Conservation (phyloP, 2,888 invertebrate species). For the Plemyria rubiginata region DNA sequence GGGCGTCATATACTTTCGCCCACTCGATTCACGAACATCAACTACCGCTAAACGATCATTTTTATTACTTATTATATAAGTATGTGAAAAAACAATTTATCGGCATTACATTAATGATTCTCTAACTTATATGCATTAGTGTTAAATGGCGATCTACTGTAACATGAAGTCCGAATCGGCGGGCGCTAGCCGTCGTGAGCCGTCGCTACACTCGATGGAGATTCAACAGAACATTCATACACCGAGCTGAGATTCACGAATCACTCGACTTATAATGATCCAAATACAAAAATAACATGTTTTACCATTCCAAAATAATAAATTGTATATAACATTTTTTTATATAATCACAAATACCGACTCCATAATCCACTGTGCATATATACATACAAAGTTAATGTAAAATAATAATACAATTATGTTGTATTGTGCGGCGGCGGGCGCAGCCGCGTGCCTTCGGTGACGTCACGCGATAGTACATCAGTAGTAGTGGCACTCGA, state of each 20-base stretch:
- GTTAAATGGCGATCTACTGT: slow-evolving; percentile 61
- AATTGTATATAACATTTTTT: slow-evolving; percentile 63
- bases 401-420: slow-evolving; percentile 51
- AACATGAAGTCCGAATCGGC: slow-evolving; percentile 49
- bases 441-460: slow-evolving; percentile 54
- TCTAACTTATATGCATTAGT: slow-evolving; percentile 68
- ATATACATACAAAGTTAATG: slow-evolving; percentile 78
- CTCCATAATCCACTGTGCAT: slow-evolving; percentile 76
- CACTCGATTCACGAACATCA: slow-evolving; percentile 66
- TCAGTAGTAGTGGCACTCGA: slow-evolving; percentile 10
- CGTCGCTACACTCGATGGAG: slow-evolving; percentile 37
- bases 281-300: slow-evolving; percentile 78
- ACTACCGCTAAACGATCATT: slow-evolving; percentile 76
- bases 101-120: slow-evolving; percentile 62
- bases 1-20: slow-evolving; percentile 58
- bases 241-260: slow-evolving; percentile 48
- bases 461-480: slow-evolving; percentile 53
- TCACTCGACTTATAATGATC: slow-evolving; percentile 63
- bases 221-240: slow-evolving; percentile 53
- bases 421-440: slow-evolving; percentile 44
- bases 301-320: slow-evolving; percentile 66
- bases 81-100: slow-evolving; percentile 79
- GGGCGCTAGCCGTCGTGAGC: slow-evolving; percentile 14
- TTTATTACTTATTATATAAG: slow-evolving; percentile 79
- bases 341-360: slow-evolving; percentile 72